phyloP scores from a whole-genome alignment of 2,888 invertebrate species.

The Pseudolycoriella hygida region DNA sequence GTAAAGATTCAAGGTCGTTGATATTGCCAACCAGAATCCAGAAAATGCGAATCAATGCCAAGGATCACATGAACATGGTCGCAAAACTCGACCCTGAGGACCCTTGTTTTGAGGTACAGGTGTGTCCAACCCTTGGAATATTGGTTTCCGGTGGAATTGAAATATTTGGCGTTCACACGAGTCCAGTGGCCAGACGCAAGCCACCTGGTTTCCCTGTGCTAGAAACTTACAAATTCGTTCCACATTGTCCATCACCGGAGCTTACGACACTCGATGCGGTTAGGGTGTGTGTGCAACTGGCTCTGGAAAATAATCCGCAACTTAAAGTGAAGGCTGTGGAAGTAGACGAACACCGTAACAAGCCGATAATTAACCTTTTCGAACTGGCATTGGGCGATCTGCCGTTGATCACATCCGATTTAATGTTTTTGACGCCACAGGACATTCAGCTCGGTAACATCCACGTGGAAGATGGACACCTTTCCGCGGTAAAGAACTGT shows the following conservation, averaged over 20 bases:
- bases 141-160: constrained; percentile 56
- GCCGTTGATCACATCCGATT: constrained; percentile 49
- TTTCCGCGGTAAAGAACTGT: constrained; percentile 25
- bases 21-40: constrained; percentile 49
- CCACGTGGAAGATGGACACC: constrained; percentile 41
- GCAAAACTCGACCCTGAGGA: constrained; percentile 23
- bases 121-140: constrained; percentile 18
- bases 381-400: constrained; percentile 43
- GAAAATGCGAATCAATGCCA: constrained; percentile 48
- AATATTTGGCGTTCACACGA: constrained; percentile 51
- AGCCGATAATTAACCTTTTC: constrained; percentile 36
- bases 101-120: constrained; percentile 20
- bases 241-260: constrained; percentile 32
- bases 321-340: constrained; percentile 43
- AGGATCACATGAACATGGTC: constrained; percentile 36
- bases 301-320: constrained; percentile 48
- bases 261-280: constrained; percentile 31
- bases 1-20: constrained; percentile 47
- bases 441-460: constrained; percentile 22
- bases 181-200: constrained; percentile 48
- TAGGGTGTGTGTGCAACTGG: constrained; percentile 45
- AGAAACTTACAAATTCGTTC: constrained; percentile 56
- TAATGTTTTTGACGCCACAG: constrained; percentile 31
- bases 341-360: constrained; percentile 31
- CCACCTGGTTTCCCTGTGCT: constrained; percentile 57